Evolutionary conservation across 2,113 vertebrate species (phyloP).

Genomic region (Eidolon helvum): DNA sequence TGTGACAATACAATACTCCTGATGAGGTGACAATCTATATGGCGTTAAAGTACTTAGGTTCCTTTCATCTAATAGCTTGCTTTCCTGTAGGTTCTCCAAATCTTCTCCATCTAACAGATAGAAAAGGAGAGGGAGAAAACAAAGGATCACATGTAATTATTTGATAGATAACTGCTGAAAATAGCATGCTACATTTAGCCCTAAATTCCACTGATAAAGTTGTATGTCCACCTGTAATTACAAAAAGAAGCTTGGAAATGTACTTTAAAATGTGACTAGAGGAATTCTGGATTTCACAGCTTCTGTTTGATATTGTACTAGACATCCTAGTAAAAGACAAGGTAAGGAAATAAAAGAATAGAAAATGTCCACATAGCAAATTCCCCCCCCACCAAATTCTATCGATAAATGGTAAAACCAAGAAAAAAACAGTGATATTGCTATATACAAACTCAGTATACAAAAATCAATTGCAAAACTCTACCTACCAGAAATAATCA

Average conservation of each 20-base stretch:
- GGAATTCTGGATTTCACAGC: background rate
- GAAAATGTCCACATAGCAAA: background rate
- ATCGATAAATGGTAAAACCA: background rate
- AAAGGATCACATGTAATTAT: background rate
- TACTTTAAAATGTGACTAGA: background rate
- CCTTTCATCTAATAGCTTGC: background rate
- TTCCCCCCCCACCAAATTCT: background rate
- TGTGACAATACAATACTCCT: background rate
- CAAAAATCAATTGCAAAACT: background rate
- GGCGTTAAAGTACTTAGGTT: background rate
- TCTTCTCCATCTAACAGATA: background rate
- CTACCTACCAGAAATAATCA: background rate
- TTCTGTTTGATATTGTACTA: background rate
- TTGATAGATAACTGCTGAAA: background rate
- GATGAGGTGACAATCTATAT: background rate
- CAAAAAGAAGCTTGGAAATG: background rate
- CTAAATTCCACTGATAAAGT: background rate
- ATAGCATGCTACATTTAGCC: background rate
- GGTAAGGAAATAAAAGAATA: background rate
- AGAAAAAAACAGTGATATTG: background rate
- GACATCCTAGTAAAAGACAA: background rate
- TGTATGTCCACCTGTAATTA: background rate
- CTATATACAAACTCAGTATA: background rate
- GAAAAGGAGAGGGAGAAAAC: background rate
- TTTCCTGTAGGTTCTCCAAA: background rate